Base-by-base conservation (phyloP, 1,140 invertebrate genomes). In the Dryas iulia region DNA sequence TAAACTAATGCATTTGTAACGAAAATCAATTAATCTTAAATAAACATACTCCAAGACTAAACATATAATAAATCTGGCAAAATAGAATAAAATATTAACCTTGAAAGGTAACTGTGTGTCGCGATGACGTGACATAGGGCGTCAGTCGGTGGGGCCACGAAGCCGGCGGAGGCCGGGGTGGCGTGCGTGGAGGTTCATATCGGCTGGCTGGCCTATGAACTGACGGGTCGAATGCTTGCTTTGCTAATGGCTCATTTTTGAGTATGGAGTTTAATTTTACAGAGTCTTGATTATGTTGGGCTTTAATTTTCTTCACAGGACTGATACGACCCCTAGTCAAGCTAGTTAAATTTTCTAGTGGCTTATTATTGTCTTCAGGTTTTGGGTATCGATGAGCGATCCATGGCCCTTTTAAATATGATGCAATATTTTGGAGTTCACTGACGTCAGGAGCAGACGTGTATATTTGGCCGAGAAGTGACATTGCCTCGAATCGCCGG, bases 401-500 rank as follows among this genome's bases (percentile, higher is more conserved):
- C 96, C 96, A 96, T 8, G 94, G 91, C 1, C 95, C 96, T 0
- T 95, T 93, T 65, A 97, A 85, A 86, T 97, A 96, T 0, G 95
- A 95, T 4, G 95, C 95, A 23, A 97, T 95, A 74, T 96, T 96
- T 1, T 94, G 92, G 0, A 97, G 88, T 77, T 97, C 96, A 66
- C 94, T 94, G 14, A 97, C 92, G 77, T 97, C 95, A 0, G 96
- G 96, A 24, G 95, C 94, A 0, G 96, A 97, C 0, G 96, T 96
- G 77, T 96, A 97, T 93, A 97, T 95, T 76, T 96, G 94, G 0
- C 96, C 96, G 6, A 97, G 85, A 8, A 96, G 83, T 5, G 95
- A 96, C 58, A 95, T 93, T 6, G 87, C 87, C 66, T 93, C 93
- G 74, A 97, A 97, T 75, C 95, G 95, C 33, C 93, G 92, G 33